These are phyloP conservation scores for Dicaeum eximium DNA, from an alignment of 2,113 vertebrate genomes.

Conservation along the genomic window DNA sequence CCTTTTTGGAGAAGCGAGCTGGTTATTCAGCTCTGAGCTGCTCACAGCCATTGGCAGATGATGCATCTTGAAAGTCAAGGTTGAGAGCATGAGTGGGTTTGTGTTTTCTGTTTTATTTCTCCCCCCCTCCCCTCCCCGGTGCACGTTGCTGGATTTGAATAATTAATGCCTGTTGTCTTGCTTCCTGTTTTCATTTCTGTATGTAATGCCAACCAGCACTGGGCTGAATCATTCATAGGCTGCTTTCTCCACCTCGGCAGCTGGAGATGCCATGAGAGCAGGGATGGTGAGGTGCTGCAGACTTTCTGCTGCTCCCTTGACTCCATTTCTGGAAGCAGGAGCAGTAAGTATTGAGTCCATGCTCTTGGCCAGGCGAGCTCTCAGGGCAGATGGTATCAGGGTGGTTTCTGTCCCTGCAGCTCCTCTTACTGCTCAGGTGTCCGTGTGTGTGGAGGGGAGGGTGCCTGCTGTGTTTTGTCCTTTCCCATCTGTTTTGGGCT, in stretches of 20 bases:
- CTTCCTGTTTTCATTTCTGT: slow-evolving; percentile 60
- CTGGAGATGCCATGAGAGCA: slow-evolving; percentile 25
- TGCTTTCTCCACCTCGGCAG: not conserved
- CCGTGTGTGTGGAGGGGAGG: not conserved
- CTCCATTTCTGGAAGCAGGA: not conserved
- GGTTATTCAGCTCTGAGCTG: not conserved
- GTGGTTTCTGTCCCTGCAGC: not conserved
- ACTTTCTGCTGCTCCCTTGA: not conserved
- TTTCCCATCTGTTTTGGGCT: not conserved
- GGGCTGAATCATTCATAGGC: slow-evolving; percentile 66
- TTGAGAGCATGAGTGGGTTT: not conserved
- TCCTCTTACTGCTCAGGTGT: not conserved
- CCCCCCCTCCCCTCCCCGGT: not conserved
- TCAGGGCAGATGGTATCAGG: not conserved
- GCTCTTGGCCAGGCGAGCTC: not conserved
- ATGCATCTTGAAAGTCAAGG: not conserved
- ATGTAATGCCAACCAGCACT: slow-evolving; percentile 41
- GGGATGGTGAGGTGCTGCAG: not conserved
- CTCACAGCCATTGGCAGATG: not conserved
- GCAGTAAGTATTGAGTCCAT: not conserved
- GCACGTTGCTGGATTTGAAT: slow-evolving; percentile 42
- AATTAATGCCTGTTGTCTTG: slow-evolving; percentile 57
- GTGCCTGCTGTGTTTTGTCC: not conserved
- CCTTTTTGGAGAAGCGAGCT: not conserved
- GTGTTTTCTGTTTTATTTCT: not conserved